Base-by-base conservation (phyloP, 2,888 invertebrate genomes). In the Drosophila pegasa region DNA sequence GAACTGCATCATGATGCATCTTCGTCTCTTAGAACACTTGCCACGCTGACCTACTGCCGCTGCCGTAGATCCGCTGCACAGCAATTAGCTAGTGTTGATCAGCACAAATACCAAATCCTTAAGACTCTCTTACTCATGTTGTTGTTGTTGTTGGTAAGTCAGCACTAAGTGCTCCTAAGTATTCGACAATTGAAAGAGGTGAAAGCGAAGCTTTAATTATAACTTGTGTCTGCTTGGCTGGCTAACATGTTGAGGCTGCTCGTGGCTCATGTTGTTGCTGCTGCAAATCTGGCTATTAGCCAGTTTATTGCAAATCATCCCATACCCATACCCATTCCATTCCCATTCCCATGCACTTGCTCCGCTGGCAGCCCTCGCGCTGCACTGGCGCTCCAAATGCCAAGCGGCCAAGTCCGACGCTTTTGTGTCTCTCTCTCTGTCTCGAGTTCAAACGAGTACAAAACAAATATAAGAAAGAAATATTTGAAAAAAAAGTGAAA, bases 151-250 rank as follows among this genome's bases (percentile, higher is more conserved):
- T 9, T 29, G 47, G 20, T 10, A 27, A 22, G 37, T 20, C 35
- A 38, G 59, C 74, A 71, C 60, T 71, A 71, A 74, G 47, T 52
- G 60, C 71, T 71, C 38, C 61, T 57, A 72, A 63, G 59, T 63
- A 67, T 72, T 76, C 80, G 73, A 76, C 80, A 72, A 79, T 63
- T 66, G 61, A 55, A 33, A 38, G 57, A 63, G 76, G 77, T 63
- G 80, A 78, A 78, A 78, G 77, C 76, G 71, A 67, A 58, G 72
- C 62, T 65, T 75, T 71, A 71, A 79, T 71, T 78, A 72, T 58
- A 66, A 63, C 51, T 61, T 58, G 70, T 70, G 52, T 67, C 59
- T 77, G 63, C 77, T 67, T 75, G 66, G 55, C 41, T 77, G 73
- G 37, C 62, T 60, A 52, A 57, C 43, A 38, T 41, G 59, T 27